A percentile compares a stretch with the other conserved stretches of the same genome.
Evolutionary conservation across 1,140 invertebrate genomes (phyloP).

Genomic region (Caenorhabditis brenneri): DNA sequence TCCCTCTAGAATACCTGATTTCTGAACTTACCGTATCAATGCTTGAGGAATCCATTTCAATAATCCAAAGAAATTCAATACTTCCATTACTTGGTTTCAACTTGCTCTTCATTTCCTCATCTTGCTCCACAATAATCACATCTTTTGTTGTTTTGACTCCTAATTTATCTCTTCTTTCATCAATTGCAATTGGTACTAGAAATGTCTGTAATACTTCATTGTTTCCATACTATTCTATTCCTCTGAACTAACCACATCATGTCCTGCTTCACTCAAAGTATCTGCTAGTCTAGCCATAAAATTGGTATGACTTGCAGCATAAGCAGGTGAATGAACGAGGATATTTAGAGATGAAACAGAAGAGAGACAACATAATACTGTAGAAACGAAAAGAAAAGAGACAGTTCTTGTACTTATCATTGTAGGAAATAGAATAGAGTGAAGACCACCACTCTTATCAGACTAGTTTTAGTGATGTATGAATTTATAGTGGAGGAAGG

Average conservation of each 20-base stretch:
- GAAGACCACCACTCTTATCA: neutral
- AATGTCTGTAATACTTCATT: neutral
- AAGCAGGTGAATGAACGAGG: constrained; percentile 19
- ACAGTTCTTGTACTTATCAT: neutral
- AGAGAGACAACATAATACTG: neutral
- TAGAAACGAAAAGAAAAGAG: neutral
- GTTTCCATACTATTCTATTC: neutral
- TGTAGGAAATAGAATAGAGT: neutral
- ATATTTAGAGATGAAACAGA: neutral
- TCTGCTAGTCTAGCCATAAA: constrained; percentile 39
- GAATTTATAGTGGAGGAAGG: neutral
- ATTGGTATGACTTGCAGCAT: constrained; percentile 12
- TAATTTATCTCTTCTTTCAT: neutral
- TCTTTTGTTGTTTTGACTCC: neutral
- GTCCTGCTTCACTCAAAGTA: constrained; percentile 72
- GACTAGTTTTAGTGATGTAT: neutral
- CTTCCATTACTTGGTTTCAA: neutral
- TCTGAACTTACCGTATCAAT: neutral
- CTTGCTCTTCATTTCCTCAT: neutral
- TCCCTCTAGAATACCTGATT: neutral
- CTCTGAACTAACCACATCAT: constrained; percentile 57
- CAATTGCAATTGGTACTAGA: neutral
- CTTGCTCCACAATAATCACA: neutral
- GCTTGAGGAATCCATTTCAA: neutral
- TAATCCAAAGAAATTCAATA: neutral